phyloP scores from a whole-genome alignment of 1,140 invertebrate species.

The Babylonia areolata region DNA sequence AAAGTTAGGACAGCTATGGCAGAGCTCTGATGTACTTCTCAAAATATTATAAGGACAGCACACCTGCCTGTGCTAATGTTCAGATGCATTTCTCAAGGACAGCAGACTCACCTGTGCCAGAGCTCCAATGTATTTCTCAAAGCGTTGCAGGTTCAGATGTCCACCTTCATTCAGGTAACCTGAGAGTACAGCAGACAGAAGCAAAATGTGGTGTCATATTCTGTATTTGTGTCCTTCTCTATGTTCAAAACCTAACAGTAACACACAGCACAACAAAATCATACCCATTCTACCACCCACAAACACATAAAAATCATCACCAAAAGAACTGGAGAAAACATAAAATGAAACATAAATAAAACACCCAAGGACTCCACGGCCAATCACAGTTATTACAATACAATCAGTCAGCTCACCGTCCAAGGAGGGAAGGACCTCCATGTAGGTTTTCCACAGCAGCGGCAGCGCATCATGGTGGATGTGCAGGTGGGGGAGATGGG shows the following conservation, averaged over 20 bases:
- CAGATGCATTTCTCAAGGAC: conserved; percentile 89
- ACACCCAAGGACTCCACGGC: too few relatives aligned
- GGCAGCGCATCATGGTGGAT: conserved; percentile 93
- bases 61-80: conserved; percentile 73
- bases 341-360: too few relatives aligned
- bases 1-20: too few relatives aligned
- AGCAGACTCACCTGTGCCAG: conserved; percentile 68
- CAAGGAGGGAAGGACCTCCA: conserved; percentile 88
- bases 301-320: too few relatives aligned
- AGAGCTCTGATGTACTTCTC: too few relatives aligned
- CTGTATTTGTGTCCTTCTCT: too few relatives aligned
- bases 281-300: too few relatives aligned
- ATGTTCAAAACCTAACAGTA: too few relatives aligned
- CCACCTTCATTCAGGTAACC: conserved; percentile 96
- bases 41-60: neutral
- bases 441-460: conserved; percentile 91
- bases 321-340: too few relatives aligned
- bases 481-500: conserved; percentile 94
- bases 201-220: neutral
- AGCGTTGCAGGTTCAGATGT: conserved; percentile 87
- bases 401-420: conserved; percentile 82
- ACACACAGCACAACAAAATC: too few relatives aligned
- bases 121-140: conserved; percentile 89
- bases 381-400: too few relatives aligned
- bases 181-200: conserved; percentile 60